Conservation (phyloP, 2,888 invertebrate species). For the Digitonthophagus gazella region DNA sequence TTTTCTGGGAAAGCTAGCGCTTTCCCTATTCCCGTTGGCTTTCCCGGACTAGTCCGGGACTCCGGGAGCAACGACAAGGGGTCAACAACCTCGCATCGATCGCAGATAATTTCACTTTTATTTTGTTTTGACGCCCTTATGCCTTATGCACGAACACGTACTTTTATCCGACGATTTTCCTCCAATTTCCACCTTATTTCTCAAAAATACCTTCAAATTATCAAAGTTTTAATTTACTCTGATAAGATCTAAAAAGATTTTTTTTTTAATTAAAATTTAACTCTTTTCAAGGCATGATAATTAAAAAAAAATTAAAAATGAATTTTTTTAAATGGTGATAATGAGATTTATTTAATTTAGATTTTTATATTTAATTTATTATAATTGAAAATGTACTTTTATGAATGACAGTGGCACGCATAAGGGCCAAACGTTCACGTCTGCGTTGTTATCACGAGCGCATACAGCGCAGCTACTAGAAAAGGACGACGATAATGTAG, state of each 20-base stretch:
- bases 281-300: no score
- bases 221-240: no score
- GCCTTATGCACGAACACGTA: no score
- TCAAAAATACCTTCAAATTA: not conserved
- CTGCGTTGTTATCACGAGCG: slow-evolving; percentile 23
- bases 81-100: slow-evolving; percentile 50
- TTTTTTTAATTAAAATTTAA: not conserved
- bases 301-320: no score
- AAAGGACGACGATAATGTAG: slow-evolving; percentile 34
- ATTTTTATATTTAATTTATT: not conserved
- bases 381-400: slow-evolving; percentile 2
- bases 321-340: no score
- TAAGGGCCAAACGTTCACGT: not conserved
- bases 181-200: not conserved
- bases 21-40: slow-evolving; percentile 26
- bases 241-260: not conserved
- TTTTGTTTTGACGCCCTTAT: slow-evolving; percentile 47
- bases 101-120: slow-evolving; percentile 52
- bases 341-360: not conserved
- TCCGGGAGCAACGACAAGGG: slow-evolving; percentile 37
- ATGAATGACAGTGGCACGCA: slow-evolving; percentile 14
- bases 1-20: not conserved
- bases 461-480: slow-evolving; percentile 34
- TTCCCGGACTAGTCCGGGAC: slow-evolving; percentile 36
- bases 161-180: no score